Evolutionary conservation across 2,797 vertebrate genomes (phyloP), one percentile per base, ranked within the genome.

Genomic region (Coregonus ussuriensis): DNA sequence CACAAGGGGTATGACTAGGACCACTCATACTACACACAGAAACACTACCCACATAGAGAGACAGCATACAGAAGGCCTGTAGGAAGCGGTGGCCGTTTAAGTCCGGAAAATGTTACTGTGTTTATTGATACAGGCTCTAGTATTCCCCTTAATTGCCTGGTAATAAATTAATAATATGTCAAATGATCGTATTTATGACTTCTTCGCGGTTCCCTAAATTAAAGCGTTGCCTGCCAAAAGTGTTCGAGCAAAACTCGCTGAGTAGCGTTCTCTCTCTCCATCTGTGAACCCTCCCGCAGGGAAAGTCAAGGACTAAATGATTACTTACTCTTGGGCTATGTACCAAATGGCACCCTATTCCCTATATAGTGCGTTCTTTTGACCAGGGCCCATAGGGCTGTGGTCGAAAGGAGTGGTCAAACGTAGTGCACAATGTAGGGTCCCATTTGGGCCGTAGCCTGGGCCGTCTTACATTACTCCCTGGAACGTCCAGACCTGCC

Each of bases 1-100:
- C 85, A 2, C 92, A 93, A 74, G 95, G 90, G 92, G 98, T 99
- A 91, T 91, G 95, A 99, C 91, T 91, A 95, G 87, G n/a, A 71
- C 71, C n/a, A 47, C 41, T 47, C 41, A 47, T 47, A 47, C 41
- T 11, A 47, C 41, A 47, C 41, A 47, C 41, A 47, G 41, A 47
- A 47, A 47, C 41, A 47, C 41, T 13, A 9, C 41, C 2, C 41
- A 47, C 41, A 47, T 47, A 9, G 41, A 47, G 41, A 47, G 41
- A 47, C 41, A 13, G 41, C 41, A 13, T 47, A 47, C 41, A 47
- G 41, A 47, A 47, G 41, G 41, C 41, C 41, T 47, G 41, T 47
- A 47, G 83, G 79, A 87, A 86, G 83, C 18, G 69, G 78, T 52
- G 1, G 69, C 14, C 25, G 13, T 68, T 63, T 21, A 25, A 4